Evolutionary conservation across 1,140 invertebrate species (phyloP).

Genomic region (Drosophila santomea): DNA sequence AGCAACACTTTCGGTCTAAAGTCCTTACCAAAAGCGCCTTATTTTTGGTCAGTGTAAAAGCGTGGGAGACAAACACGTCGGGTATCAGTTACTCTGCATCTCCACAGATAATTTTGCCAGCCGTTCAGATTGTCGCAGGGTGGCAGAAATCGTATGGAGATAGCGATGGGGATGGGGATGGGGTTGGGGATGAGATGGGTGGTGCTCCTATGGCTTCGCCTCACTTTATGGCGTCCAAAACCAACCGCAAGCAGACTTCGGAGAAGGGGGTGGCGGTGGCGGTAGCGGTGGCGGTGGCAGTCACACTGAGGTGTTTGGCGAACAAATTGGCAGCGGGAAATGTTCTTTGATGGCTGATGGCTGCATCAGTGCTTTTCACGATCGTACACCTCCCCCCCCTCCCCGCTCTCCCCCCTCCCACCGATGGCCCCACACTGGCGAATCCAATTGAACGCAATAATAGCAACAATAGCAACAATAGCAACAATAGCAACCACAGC

Average conservation of each 20-base stretch:
- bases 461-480: conserved; percentile 12
- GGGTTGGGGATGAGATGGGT: not conserved
- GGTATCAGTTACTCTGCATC: conserved; percentile 38
- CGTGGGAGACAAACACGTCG: conserved; percentile 7
- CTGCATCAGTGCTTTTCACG: conserved; percentile 6
- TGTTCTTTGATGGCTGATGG: conserved; percentile 30
- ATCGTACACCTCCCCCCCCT: not conserved
- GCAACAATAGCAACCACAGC: conserved; percentile 8
- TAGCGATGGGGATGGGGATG: not conserved
- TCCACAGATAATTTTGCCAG: conserved; percentile 34
- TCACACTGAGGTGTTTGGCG: conserved; percentile 27
- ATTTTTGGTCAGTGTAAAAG: conserved; percentile 10
- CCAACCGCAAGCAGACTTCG: conserved; percentile 22
- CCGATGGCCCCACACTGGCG: conserved; percentile 6
- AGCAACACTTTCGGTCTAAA: too few relatives aligned
- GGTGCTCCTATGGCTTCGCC: conserved; percentile 35
- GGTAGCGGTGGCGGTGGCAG: not conserved
- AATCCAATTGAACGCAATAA: conserved; percentile 80
- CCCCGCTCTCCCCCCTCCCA: too few relatives aligned
- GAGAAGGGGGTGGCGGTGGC: not conserved
- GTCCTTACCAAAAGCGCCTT: not conserved
- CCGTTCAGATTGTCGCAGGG: conserved; percentile 30
- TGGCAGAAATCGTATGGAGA: not conserved
- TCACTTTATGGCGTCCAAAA: conserved; percentile 49
- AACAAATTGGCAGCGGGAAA: conserved; percentile 40